These are phyloP conservation scores for Poecilia wingei DNA, from an alignment of 2,797 vertebrate species.

Conservation along the genomic window DNA sequence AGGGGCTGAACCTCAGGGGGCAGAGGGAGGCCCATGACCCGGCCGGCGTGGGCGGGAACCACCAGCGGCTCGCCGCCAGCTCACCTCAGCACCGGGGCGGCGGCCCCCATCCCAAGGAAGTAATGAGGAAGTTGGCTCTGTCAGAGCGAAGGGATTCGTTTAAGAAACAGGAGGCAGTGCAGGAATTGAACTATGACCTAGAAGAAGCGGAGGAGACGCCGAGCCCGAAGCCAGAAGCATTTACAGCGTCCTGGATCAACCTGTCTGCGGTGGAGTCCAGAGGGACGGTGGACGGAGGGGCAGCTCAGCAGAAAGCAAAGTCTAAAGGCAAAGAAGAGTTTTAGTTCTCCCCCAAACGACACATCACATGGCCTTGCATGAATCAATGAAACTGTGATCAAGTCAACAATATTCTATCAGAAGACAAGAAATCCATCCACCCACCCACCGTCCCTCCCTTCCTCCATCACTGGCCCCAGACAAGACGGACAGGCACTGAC, in stretches of 20 bases:
- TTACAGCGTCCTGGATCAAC: conserved; percentile 75
- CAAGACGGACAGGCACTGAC: conserved; percentile 24
- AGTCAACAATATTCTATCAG: background rate
- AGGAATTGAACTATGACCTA: conserved; percentile 89
- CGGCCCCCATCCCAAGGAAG: conserved; percentile 78
- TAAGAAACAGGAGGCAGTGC: conserved; percentile 93
- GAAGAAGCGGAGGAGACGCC: conserved; percentile 68
- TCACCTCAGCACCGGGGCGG: conserved; percentile 61
- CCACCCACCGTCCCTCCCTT: conserved; percentile 34
- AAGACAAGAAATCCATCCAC: conserved; percentile 26
- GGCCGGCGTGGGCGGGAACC: conserved; percentile 43
- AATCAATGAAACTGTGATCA: background rate
- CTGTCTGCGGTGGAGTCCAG: conserved; percentile 36
- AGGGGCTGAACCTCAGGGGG: conserved; percentile 65
- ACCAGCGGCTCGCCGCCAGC: conserved; percentile 48
- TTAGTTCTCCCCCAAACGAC: conserved; percentile 19
- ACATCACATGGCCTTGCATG: background rate
- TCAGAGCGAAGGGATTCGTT: conserved; percentile 92
- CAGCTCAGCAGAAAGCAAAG: conserved; percentile 61
- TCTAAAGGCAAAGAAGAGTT: conserved; percentile 76
- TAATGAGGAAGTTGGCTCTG: conserved; percentile 89
- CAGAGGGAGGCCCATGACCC: conserved; percentile 66
- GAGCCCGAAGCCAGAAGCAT: conserved; percentile 47
- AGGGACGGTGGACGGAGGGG: conserved; percentile 44
- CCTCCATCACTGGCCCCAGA: conserved; percentile 63